Conservation (phyloP, 2,797 vertebrate species). For the Epinephelus malabaricus region DNA sequence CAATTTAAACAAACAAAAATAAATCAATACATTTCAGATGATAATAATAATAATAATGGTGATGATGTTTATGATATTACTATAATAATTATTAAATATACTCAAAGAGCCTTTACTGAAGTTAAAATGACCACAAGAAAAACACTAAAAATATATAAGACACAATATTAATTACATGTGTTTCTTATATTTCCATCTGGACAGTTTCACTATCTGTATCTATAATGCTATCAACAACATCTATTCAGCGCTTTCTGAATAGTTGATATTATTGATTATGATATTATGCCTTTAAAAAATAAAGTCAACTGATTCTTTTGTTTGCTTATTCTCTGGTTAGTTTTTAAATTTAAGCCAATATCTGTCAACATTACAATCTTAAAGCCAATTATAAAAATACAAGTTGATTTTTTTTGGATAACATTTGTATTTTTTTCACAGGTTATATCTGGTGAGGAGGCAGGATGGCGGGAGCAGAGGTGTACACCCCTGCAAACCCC, state of each 20-base stretch:
- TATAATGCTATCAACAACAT: neutral
- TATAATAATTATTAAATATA: too few relatives aligned
- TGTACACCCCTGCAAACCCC: conserved; percentile 89
- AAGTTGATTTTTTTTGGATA: neutral
- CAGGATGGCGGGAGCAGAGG: conserved; percentile 90
- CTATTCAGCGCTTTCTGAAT: neutral
- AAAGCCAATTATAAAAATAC: neutral
- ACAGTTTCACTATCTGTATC: neutral
- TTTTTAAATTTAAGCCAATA: neutral
- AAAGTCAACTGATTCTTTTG: neutral
- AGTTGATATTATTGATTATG: too few relatives aligned
- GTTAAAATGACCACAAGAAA: too few relatives aligned
- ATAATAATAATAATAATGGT: too few relatives aligned
- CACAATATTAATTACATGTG: too few relatives aligned
- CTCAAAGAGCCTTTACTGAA: too few relatives aligned
- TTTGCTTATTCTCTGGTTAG: neutral
- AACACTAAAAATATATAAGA: too few relatives aligned
- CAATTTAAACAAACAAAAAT: neutral
- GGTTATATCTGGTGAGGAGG: conserved; percentile 65
- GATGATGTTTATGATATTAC: too few relatives aligned
- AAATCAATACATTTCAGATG: neutral
- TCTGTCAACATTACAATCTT: neutral
- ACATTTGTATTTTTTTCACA: conserved; percentile 25
- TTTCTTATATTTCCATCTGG: too few relatives aligned
- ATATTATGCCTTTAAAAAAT: neutral